These are phyloP conservation scores for Parnassius mnemosyne DNA, from an alignment of 2,888 invertebrate species.

Conservation along the genomic window DNA sequence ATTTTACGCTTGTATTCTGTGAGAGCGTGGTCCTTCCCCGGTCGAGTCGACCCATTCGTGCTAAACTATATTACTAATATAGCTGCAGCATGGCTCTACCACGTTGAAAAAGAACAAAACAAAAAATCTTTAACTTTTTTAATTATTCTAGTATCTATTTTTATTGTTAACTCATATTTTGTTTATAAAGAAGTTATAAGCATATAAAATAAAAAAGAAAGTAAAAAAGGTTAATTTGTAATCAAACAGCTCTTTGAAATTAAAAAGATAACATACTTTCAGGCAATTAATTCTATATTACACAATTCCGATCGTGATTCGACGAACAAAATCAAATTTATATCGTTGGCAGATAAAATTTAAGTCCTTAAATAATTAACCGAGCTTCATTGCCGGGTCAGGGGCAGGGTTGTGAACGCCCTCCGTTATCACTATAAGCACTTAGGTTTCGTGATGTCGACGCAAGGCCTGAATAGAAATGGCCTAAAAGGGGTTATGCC, in stretches of 20 bases:
- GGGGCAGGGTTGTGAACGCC: slow-evolving; percentile 34
- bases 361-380: slow-evolving; percentile 41
- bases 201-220: too few relatives aligned
- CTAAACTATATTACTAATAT: too few relatives aligned
- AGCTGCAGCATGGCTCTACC: too few relatives aligned
- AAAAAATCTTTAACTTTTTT: too few relatives aligned
- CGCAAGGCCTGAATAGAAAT: slow-evolving; percentile 65
- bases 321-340: slow-evolving; percentile 19
- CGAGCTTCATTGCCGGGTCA: slow-evolving; percentile 41
- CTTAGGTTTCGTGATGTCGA: slow-evolving; percentile 52
- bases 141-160: too few relatives aligned
- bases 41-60: too few relatives aligned
- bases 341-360: slow-evolving; percentile 21
- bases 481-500: slow-evolving; percentile 46
- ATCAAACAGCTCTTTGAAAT: slow-evolving; percentile 4
- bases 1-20: too few relatives aligned
- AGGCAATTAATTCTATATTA: slow-evolving; percentile 11
- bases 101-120: too few relatives aligned
- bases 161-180: too few relatives aligned
- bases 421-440: slow-evolving; percentile 62
- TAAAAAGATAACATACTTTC: slow-evolving; percentile 6
- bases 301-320: slow-evolving; percentile 15
- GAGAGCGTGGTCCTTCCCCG: too few relatives aligned
- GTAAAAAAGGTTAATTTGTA: too few relatives aligned
- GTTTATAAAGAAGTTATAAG: too few relatives aligned